Percentiles rank a stretch among this genome's conserved stretches.
These are phyloP conservation scores for Euura lappo DNA, from an alignment of 1,140 invertebrate species.

Conservation along the genomic window DNA sequence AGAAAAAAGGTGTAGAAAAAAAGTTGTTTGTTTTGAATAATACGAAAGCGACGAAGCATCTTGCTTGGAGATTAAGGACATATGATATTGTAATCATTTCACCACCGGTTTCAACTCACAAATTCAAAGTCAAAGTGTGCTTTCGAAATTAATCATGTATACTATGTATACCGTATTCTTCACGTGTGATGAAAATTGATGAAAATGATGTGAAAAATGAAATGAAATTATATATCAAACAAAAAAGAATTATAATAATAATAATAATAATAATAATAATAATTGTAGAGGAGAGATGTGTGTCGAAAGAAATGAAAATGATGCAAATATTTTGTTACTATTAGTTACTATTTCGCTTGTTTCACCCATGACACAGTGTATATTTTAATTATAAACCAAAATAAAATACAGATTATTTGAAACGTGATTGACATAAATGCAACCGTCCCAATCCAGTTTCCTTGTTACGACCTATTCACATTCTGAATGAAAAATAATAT, in stretches of 20 bases:
- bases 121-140: slow-evolving; percentile 48
- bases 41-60: slow-evolving; percentile 48
- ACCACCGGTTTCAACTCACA: not conserved
- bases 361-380: slow-evolving; percentile 62
- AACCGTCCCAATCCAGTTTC: too few relatives aligned
- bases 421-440: not conserved
- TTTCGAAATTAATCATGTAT: slow-evolving; percentile 59
- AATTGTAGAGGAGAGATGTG: slow-evolving; percentile 1
- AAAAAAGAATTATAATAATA: too few relatives aligned
- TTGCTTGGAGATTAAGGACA: slow-evolving; percentile 35
- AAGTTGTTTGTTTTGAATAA: slow-evolving; percentile 31
- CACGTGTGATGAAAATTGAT: slow-evolving; percentile 34
- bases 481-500: too few relatives aligned
- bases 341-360: slow-evolving; percentile 60
- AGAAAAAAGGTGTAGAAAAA: too few relatives aligned
- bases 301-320: slow-evolving; percentile 41
- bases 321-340: slow-evolving; percentile 62
- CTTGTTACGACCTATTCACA: too few relatives aligned
- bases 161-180: slow-evolving; percentile 58
- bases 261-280: slow-evolving; percentile 7
- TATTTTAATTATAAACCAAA: slow-evolving; percentile 62
- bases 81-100: slow-evolving; percentile 16
- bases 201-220: slow-evolving; percentile 9
- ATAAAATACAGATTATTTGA: slow-evolving; percentile 46
- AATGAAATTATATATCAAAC: not conserved